A percentile compares a stretch with the other conserved stretches of the same genome.
Evolutionary conservation across 2,113 vertebrate genomes (phyloP).

Genomic region (Tenebrosternarchus preto): DNA sequence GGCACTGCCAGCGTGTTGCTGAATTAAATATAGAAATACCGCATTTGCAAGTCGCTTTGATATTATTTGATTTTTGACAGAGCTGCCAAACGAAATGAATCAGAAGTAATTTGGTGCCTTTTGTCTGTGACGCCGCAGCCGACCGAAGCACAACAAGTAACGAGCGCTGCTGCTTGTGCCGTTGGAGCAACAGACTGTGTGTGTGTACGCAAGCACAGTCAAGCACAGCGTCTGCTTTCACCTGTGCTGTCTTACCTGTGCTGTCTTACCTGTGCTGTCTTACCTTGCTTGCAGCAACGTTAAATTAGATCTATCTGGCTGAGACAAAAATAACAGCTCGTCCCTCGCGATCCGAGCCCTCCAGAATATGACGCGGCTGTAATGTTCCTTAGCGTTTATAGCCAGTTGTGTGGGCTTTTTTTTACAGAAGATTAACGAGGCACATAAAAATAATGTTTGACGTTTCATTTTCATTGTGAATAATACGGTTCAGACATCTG

Average conservation of each 20-base stretch:
- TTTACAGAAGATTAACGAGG: slow-evolving; percentile 74
- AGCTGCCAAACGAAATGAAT: background rate
- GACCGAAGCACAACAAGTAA: background rate
- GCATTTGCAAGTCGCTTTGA: background rate
- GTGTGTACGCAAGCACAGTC: too few relatives aligned
- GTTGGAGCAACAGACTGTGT: background rate
- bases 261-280: too few relatives aligned
- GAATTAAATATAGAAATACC: background rate
- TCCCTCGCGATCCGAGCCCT: slow-evolving; percentile 77
- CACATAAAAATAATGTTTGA: slow-evolving; percentile 52
- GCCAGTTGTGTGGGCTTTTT: slow-evolving; percentile 67
- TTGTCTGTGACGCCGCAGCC: background rate
- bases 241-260: slow-evolving; percentile 83
- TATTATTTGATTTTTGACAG: background rate
- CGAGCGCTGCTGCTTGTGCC: background rate
- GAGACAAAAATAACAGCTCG: slow-evolving; percentile 84
- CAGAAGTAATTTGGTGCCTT: background rate
- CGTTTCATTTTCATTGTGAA: slow-evolving; percentile 45
- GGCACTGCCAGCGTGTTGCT: slow-evolving; percentile 16
- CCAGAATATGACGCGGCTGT: slow-evolving; percentile 78
- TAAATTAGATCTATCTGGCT: slow-evolving; percentile 79
- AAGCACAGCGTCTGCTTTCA: slow-evolving; percentile 65
- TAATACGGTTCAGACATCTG: background rate
- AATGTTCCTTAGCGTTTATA: slow-evolving; percentile 74
- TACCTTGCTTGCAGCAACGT: slow-evolving; percentile 80